Conservation (phyloP, 2,113 vertebrate genomes). For the Regulus satrapa region DNA sequence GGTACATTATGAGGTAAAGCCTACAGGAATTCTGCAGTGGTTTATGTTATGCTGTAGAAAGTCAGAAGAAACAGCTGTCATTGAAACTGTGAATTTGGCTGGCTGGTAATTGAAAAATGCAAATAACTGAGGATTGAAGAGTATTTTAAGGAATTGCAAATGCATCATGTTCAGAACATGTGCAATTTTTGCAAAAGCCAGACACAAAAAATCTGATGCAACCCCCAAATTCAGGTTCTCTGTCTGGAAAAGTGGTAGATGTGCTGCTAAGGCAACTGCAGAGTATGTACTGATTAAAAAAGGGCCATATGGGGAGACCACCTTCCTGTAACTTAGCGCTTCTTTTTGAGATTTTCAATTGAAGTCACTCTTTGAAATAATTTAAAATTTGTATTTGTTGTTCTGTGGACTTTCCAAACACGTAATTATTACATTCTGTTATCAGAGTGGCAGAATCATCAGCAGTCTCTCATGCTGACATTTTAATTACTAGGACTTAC, state of each 20-base stretch:
- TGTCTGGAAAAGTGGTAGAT: background rate
- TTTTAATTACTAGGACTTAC: constrained; percentile 65
- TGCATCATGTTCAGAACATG: background rate
- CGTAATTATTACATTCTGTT: constrained; percentile 47
- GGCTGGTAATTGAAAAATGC: background rate
- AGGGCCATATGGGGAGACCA: background rate
- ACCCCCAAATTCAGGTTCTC: background rate
- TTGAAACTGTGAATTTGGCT: background rate
- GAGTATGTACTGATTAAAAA: background rate
- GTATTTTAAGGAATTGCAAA: background rate
- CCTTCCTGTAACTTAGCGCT: background rate
- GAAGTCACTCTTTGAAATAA: background rate
- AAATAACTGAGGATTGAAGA: background rate
- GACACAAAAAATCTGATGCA: background rate
- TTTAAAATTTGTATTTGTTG: constrained; percentile 29
- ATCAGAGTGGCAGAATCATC: constrained; percentile 4
- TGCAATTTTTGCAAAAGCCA: background rate
- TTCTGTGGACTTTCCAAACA: background rate
- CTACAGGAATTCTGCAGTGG: background rate
- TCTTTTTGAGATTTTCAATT: background rate
- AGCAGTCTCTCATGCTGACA: constrained; percentile 57
- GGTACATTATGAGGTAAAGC: background rate
- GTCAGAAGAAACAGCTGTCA: background rate
- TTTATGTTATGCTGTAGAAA: background rate
- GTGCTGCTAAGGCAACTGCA: background rate